Evolutionary conservation across 2,113 vertebrate genomes (phyloP), one percentile per base, ranked within the genome.

Genomic region (Larimichthys crocea): DNA sequence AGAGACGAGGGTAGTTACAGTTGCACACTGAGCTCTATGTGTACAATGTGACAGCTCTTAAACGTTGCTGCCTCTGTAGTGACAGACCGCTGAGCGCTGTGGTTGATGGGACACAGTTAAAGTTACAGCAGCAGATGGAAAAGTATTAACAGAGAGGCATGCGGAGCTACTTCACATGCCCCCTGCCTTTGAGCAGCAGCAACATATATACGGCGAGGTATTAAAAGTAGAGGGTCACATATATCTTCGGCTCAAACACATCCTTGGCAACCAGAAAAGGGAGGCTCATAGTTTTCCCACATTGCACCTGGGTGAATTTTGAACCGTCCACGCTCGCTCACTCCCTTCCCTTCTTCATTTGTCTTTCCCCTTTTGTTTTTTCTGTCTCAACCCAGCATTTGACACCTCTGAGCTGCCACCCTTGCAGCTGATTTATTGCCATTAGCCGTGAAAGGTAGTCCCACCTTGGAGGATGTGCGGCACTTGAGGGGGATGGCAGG

Each of bases 41-140:
- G 66, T 59, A 56, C 82, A 53, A 6, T 71, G 80, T 86, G 86
- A 86, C 73, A 74, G 82, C 79, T 89, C 80, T 64, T 89, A 86
- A 82, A 87, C 3, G 72, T 50, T 35, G 66, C 63, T 65, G 87
- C 71, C 63, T 77, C 76, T 50, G 67, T 64, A 70, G 84, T 91
- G 89, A 92, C 86, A 74, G 83, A 84, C 80, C 29, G 82, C 85
- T 90, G 90, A 90, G 75, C 66, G 20, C 87, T 52, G 82, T 80
- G 82, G 81, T 87, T 89, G 87, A 88, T 90, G 86, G 86, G 74
- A 76, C 79, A 68, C 84, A 88, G 92, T 92, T 89, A 89, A 91
- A 88, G 88, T 93, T 91, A 88, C 90, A 87, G 88, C 84, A 64
- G 86, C 91, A 92, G 86, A 91, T 93, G 91, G 91, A 87, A 92